Percentiles rank a stretch among this genome's conserved stretches.
Conservation (phyloP, 2,113 vertebrate genomes). For the Trachemys scripta region DNA sequence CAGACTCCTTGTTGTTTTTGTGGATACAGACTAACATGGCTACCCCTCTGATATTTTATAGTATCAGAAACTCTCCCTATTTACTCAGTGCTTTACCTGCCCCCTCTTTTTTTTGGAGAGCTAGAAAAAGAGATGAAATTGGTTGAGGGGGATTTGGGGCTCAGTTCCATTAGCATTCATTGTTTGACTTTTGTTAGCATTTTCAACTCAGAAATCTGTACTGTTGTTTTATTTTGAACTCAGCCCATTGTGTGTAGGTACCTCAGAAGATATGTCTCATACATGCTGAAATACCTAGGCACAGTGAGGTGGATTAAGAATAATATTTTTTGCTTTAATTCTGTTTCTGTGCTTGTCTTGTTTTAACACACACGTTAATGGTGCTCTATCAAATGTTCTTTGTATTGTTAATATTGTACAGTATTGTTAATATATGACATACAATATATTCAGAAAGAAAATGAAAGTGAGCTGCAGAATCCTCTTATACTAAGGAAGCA, state of each 20-base stretch:
- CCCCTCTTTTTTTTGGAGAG: background rate
- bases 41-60: too few relatives aligned
- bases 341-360: background rate
- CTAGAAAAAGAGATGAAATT: background rate
- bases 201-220: background rate
- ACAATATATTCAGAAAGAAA: background rate
- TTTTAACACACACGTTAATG: background rate
- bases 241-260: background rate
- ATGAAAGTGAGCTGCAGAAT: background rate
- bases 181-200: background rate
- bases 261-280: background rate
- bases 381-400: background rate
- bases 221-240: background rate
- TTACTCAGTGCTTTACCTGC: background rate
- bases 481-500: background rate
- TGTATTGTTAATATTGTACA: background rate
- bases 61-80: background rate
- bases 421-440: background rate
- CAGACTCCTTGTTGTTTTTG: too few relatives aligned
- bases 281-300: background rate
- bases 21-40: too few relatives aligned
- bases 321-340: background rate
- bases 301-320: background rate
- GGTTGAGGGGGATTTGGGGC: background rate
- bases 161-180: background rate